Evolutionary conservation across 2,888 invertebrate species (phyloP).

Genomic region (Hemithea aestivaria): DNA sequence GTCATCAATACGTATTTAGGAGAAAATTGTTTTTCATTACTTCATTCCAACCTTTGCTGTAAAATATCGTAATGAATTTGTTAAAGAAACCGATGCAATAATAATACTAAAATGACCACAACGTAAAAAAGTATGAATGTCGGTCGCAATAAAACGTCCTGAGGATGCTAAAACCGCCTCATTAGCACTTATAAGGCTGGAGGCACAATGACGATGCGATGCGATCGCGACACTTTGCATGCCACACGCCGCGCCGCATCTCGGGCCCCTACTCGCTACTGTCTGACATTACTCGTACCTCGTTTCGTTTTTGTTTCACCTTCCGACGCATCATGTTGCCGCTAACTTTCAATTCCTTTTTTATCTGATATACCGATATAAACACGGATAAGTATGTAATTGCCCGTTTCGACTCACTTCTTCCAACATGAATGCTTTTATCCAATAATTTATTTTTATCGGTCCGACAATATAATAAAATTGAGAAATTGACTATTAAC

Average conservation of each 20-base stretch:
- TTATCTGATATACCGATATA: slow-evolving; percentile 49
- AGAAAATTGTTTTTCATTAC: too few species aligned
- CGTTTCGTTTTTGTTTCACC: slow-evolving; percentile 49
- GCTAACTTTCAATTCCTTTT: slow-evolving; percentile 51
- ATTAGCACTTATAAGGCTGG: slow-evolving; percentile 22
- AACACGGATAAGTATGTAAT: slow-evolving; percentile 60
- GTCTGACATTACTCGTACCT: slow-evolving; percentile 35
- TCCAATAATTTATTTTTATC: slow-evolving; percentile 31
- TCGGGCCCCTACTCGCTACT: slow-evolving; percentile 44
- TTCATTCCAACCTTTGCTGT: too few species aligned
- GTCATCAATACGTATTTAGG: too few species aligned
- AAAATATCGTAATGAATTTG: too few species aligned
- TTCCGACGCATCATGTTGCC: slow-evolving; percentile 44
- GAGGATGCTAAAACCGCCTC: slow-evolving; percentile 15
- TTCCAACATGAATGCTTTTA: slow-evolving; percentile 30
- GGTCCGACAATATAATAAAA: slow-evolving; percentile 17
- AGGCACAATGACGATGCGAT: slow-evolving; percentile 12
- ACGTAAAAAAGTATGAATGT: slow-evolving; percentile 1
- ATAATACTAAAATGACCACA: background rate
- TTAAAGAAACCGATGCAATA: background rate
- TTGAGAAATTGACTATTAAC: slow-evolving; percentile 19
- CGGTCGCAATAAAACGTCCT: slow-evolving; percentile 7
- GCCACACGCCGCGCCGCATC: slow-evolving; percentile 33
- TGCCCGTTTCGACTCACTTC: slow-evolving; percentile 45
- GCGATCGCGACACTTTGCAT: slow-evolving; percentile 25